Conservation (phyloP, 23 tunicate genomes). For the Ciona savignyi region DNA sequence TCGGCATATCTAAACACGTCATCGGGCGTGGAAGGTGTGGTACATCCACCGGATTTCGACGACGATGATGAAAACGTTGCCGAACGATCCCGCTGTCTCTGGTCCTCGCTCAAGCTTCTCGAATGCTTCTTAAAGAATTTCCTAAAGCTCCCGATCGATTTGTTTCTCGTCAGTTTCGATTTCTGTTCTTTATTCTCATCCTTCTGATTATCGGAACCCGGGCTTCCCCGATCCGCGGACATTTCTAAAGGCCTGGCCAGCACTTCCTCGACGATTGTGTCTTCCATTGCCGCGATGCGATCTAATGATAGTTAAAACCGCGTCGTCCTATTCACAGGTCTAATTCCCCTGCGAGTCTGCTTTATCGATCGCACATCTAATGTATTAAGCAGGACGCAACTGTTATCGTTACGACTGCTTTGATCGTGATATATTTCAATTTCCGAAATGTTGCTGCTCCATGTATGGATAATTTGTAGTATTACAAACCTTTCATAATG, state of each 20-base stretch:
- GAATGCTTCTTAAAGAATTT: constrained; percentile 25
- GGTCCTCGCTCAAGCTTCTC: constrained; percentile 24
- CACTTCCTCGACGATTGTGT: background rate
- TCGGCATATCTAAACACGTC: constrained; percentile 4
- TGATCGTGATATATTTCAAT: no score
- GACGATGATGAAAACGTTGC: background rate
- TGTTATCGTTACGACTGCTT: no score
- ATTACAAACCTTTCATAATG: no score
- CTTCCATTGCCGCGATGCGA: constrained; percentile 2
- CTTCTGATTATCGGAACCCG: background rate
- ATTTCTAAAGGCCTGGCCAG: background rate
- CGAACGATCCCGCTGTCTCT: background rate
- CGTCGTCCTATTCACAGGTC: no score
- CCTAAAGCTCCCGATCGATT: constrained; percentile 33
- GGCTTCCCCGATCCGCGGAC: background rate
- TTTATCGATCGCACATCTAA: background rate
- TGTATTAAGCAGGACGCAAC: background rate
- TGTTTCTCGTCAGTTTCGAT: constrained; percentile 5
- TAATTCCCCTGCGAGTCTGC: background rate
- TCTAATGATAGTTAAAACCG: no score
- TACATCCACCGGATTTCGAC: background rate
- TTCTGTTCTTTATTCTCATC: constrained; percentile 4
- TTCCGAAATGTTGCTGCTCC: no score
- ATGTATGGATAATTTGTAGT: no score
- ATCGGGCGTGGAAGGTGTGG: background rate